Base-by-base conservation (phyloP, 2,797 vertebrate genomes). In the Hippopotamyrus pictus region DNA sequence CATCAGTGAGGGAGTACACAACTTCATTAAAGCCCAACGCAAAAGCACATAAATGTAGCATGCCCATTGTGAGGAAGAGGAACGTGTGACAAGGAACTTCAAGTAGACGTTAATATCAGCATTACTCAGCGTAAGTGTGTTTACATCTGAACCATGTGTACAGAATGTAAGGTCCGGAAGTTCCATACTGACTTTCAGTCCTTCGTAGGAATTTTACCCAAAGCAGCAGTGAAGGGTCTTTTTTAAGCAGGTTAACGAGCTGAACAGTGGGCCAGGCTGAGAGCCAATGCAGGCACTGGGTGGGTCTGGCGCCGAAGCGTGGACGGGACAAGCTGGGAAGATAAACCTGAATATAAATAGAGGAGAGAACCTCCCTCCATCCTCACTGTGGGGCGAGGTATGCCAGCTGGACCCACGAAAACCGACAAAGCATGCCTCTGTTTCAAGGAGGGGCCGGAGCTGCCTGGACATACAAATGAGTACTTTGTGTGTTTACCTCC, bases 311-410 rank as follows among this genome's bases (percentile, higher is more conserved):
- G 17, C 62, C 53, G 19, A 69, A 44, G 59, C n/a, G 41, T 29
- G 41, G 41, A 73, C 0, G 5, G n/a, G 7, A 14, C 8, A 14
- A 29, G 44, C 65, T 44, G 50, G 33, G 25, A 19, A 57, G 48
- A 84, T 65, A n/a, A 65, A 53, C 57, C 46, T 25, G 14, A 29
- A 62, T 87, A 76, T 53, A 89, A 89, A 73, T 87, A 87, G 62
- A 76, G 84, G 48, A 59, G 46, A 69, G 37, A 41, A 46, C 57
- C 19, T 76, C 62, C 41, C 89, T 89, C 62, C 62, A 76, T 25
- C 62, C 62, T 86, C 53, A 37, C 88, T 85, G 41, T 44, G 57
- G 29, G 54, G 59, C 1, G n/a, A 59, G 17, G 48, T 9, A 4
- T 53, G 48, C 89, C 83, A 76, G 29, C 48, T 76, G 62, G 82